Evolutionary conservation across 2,888 invertebrate species (phyloP).

Genomic region (Philhelius pedissequus): DNA sequence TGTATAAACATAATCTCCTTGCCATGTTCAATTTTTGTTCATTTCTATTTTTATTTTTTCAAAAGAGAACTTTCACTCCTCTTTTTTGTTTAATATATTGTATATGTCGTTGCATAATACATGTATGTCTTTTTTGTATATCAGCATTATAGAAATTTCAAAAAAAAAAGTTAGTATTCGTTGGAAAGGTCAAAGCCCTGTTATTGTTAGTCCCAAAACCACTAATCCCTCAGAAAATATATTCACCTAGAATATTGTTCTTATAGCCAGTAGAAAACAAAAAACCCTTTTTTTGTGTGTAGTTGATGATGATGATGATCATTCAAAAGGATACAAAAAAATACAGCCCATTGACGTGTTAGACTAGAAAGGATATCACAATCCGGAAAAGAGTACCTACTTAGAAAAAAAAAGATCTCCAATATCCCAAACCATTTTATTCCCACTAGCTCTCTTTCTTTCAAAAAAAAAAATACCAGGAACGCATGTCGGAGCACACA

Average conservation of each 20-base stretch:
- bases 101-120: slow-evolving; percentile 33
- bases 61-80: slow-evolving; percentile 12
- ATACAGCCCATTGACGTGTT: slow-evolving; percentile 51
- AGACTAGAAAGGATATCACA: slow-evolving; percentile 63
- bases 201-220: slow-evolving; percentile 30
- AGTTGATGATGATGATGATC: slow-evolving; percentile 29
- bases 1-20: not conserved
- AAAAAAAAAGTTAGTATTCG: not conserved
- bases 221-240: slow-evolving; percentile 24
- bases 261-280: slow-evolving; percentile 26
- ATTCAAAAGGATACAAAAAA: slow-evolving; percentile 31
- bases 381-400: slow-evolving; percentile 44
- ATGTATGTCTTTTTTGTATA: not conserved
- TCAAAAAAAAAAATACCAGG: slow-evolving; percentile 21
- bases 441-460: slow-evolving; percentile 13
- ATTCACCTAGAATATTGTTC: slow-evolving; percentile 19
- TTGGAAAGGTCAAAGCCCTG: slow-evolving; percentile 56
- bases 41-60: not conserved
- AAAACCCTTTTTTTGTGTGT: slow-evolving; percentile 7
- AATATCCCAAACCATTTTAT: slow-evolving; percentile 2
- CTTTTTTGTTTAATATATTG: not conserved
- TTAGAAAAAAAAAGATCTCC: slow-evolving; percentile 13
- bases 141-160: not conserved
- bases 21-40: not conserved
- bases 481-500: slow-evolving; percentile 44